Evolutionary conservation across 2,113 vertebrate species (phyloP).

Genomic region (Seriola quinqueradiata): DNA sequence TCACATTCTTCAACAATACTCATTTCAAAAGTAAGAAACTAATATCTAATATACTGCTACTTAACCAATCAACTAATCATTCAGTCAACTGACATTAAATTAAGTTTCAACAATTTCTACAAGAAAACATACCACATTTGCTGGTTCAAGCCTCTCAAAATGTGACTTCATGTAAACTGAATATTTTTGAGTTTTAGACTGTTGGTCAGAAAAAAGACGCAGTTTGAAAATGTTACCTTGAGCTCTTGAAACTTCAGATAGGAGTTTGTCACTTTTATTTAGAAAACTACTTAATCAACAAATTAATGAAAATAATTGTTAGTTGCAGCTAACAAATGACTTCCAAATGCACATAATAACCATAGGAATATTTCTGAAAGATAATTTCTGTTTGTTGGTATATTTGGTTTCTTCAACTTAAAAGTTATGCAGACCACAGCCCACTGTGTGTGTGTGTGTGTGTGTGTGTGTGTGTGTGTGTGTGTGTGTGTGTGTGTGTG

Average conservation of each 20-base stretch:
- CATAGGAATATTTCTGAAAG: not conserved
- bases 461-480: not conserved
- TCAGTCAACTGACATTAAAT: not conserved
- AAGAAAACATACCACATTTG: not conserved
- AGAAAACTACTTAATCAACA: not conserved
- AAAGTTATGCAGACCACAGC: constrained; percentile 53
- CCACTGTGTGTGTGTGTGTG: constrained; percentile 14
- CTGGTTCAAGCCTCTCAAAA: not conserved
- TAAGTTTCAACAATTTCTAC: not conserved
- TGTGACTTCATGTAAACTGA: not conserved
- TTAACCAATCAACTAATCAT: not conserved
- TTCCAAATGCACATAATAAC: not conserved
- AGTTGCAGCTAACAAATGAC: not conserved
- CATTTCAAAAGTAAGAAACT: not conserved
- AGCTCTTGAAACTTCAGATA: not conserved
- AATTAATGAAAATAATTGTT: not conserved
- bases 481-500: not conserved
- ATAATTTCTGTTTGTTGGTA: not conserved
- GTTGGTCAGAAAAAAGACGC: not conserved
- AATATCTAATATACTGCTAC: not conserved
- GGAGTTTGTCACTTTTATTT: not conserved
- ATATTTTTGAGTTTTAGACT: not conserved
- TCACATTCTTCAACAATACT: not conserved
- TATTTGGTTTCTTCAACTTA: constrained; percentile 49
- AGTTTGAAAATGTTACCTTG: not conserved